Base-by-base conservation (phyloP, 2,888 invertebrate genomes). In the Amiota minor region DNA sequence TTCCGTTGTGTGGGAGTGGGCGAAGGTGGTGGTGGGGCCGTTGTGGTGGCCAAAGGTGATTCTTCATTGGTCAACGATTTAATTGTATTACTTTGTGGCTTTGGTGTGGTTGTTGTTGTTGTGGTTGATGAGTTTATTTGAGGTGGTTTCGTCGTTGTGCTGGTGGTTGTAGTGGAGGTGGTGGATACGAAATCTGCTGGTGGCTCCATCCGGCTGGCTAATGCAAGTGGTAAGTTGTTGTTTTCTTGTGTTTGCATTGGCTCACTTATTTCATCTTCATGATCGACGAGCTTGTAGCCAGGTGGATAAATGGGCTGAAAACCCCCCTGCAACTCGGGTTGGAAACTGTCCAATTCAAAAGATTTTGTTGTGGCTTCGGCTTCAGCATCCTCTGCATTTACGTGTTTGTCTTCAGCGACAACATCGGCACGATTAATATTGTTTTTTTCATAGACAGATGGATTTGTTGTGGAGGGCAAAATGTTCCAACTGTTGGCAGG, bases 281-380 rank as follows among this genome's bases (percentile, higher is more conserved):
- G 81, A 6, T 84, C 84, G 3, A 83, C 79, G 1, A 81, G 79
- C 70, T 81, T 81, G 71, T 89, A 89, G 45, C 87, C 88, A 0
- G 89, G 87, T 47, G 90, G 89, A 84, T 95, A 95, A 71, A 94
- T 93, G 0, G 94, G 94, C 80, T 93, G 92, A 80, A 94, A 94
- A 0, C 94, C 94, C 4, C 94, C 93, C 78, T 93, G 92, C 18
- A 94, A 86, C 80, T 93, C 92, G 0, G 94, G 94, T 77, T 93
- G 93, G 79, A 94, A 94, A 78, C 91, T 92, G 78, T 93, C 93
- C 8, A 92, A 90, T 81, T 94, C 93, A 79, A 93, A 93, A 74
- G 91, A 90, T 72, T 90, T 91, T 8, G 91, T 90, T 0, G 90
- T 89, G 1, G 90, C 86, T 6, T 89, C 88, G 0, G 74, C 79